Base-by-base conservation (phyloP, 2,797 vertebrate species). In the Craterocephalus amniculus region DNA sequence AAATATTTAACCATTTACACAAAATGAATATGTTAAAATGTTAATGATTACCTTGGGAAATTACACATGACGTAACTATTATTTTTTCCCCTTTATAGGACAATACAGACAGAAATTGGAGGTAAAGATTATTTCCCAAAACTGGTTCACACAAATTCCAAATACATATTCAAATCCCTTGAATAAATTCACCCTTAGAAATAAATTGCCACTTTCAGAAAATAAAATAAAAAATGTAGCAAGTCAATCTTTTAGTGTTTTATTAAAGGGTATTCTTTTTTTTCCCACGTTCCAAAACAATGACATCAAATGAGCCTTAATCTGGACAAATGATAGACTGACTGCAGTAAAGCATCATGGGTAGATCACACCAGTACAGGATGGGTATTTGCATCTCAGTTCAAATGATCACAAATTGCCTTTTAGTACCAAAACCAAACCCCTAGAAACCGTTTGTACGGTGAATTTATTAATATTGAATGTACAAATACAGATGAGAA, bases 211-310 rank as follows among this genome's bases (percentile, higher is more conserved):
- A 43, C 18, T 43, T 52, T 40, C 6, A 14, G 34, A 58, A 24
- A 38, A 38, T 11, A 69, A 63, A 63, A 58, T 45, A 12, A 12
- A 60, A 48, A 57, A 56, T 22, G 36, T 27, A 27, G 11, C 16
- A 67, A 66, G 34, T 14, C 52, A 18, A 36, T 71, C 13, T 73
- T 79, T 72, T 70, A 62, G 63, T 72, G 67, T 91, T 89, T 43
- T 91, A 89, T 92, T 89, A 89, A 92, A 89, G 88, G 89, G 87
- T 83, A 69, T 79, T 87, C 40, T 70, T n/a, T 58, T n/a, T 66
- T 81, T 68, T 67, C 67, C 12, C 70, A 85, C 85, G 60, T 76
- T 78, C 82, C 56, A 83, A 85, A 83, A 71, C 56, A 76, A 79
- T 68, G 69, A 87, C 85, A 81, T 81, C 74, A 81, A 70, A 79